A percentile compares a stretch with the other conserved stretches of the same genome.
These are phyloP conservation scores for Myiotriccus ornatus DNA, from an alignment of 2,797 vertebrate genomes.

Conservation along the genomic window DNA sequence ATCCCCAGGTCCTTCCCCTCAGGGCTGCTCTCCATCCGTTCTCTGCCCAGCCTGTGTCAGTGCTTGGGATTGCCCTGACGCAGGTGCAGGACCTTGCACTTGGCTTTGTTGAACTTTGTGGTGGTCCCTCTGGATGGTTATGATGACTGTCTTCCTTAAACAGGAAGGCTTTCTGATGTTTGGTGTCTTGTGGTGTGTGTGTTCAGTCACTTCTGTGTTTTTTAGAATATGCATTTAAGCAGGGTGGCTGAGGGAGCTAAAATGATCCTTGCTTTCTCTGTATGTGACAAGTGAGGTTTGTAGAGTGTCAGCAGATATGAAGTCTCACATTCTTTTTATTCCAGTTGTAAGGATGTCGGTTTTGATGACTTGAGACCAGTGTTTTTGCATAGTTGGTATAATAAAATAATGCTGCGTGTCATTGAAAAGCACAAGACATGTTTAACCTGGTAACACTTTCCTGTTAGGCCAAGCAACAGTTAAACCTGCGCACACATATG, in stretches of 20 bases:
- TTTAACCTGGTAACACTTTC: conserved; percentile 33
- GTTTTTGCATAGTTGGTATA: background rate
- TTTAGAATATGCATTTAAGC: background rate
- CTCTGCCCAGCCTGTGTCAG: background rate
- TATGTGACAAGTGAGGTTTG: background rate
- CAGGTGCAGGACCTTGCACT: background rate
- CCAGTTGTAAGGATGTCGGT: background rate
- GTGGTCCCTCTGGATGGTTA: background rate
- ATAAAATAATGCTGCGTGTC: background rate
- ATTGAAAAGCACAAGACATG: background rate
- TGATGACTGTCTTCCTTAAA: background rate
- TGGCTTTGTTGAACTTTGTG: background rate
- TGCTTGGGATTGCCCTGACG: background rate
- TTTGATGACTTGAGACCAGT: background rate
- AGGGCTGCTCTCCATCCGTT: background rate
- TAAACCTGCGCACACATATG: conserved; percentile 93
- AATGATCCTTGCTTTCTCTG: background rate
- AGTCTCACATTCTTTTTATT: background rate
- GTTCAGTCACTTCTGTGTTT: background rate
- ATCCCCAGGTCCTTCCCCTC: background rate
- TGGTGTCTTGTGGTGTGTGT: rapidly evolving
- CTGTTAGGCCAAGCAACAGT: conserved; percentile 90
- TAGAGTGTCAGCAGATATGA: background rate
- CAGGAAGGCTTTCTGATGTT: background rate
- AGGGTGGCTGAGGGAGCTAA: background rate